These are phyloP conservation scores for Caenorhabditis wallacei DNA, from an alignment of 2,888 invertebrate species.

Conservation along the genomic window DNA sequence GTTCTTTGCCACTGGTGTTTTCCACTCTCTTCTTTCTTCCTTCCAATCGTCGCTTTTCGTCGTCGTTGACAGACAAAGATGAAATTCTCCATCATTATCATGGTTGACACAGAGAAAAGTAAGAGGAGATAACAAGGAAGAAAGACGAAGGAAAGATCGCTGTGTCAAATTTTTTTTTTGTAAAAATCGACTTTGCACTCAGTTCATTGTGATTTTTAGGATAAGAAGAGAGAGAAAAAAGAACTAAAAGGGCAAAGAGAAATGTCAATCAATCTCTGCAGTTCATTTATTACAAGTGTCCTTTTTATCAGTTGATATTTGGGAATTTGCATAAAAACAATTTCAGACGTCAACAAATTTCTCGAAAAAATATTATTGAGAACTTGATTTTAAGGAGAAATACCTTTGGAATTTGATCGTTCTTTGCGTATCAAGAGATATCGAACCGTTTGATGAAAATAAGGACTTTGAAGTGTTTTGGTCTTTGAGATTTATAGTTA, in stretches of 20 bases:
- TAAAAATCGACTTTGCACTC: constrained; percentile 44
- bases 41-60: constrained; percentile 17
- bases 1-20: constrained; percentile 43
- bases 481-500: no score
- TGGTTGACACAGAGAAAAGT: constrained; percentile 9
- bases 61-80: constrained; percentile 40
- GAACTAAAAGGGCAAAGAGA: not conserved
- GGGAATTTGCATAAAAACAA: constrained; percentile 7
- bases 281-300: not conserved
- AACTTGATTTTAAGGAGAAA: not conserved
- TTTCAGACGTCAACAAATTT: not conserved
- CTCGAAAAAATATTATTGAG: not conserved
- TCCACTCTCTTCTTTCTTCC: constrained; percentile 1
- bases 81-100: constrained; percentile 19
- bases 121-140: constrained; percentile 34
- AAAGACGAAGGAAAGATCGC: constrained; percentile 29
- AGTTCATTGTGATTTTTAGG: constrained; percentile 30
- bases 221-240: not conserved
- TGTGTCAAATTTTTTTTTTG: constrained; percentile 30
- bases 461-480: not conserved
- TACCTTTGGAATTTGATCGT: constrained; percentile 30
- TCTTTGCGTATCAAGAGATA: constrained; percentile 7
- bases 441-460: not conserved
- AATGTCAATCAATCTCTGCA: constrained; percentile 15
- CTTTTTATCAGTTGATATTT: constrained; percentile 16